phyloP scores from a whole-genome alignment of 1,140 invertebrate genomes.

The Babylonia areolata region DNA sequence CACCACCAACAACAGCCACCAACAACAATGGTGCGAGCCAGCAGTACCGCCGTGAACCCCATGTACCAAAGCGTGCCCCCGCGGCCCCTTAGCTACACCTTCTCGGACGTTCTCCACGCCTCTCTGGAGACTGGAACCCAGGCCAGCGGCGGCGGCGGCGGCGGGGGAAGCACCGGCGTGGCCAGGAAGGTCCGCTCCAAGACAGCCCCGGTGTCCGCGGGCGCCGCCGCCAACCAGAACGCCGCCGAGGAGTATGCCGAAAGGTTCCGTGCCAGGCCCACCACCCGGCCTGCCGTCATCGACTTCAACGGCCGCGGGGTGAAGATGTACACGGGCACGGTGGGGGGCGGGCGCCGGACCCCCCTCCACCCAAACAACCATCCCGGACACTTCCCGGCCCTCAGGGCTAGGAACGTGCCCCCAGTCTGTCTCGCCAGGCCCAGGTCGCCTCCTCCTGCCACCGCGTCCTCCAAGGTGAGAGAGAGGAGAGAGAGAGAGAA shows the following conservation, averaged over 20 bases:
- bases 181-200: slow-evolving; percentile 29
- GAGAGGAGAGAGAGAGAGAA: background rate
- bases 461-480: slow-evolving; percentile 4
- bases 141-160: background rate
- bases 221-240: slow-evolving; percentile 42
- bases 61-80: slow-evolving; percentile 60
- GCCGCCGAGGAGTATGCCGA: slow-evolving; percentile 53
- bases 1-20: background rate
- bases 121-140: slow-evolving; percentile 12
- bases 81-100: slow-evolving; percentile 50
- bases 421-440: background rate
- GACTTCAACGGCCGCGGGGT: slow-evolving; percentile 51
- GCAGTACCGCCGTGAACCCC: background rate
- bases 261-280: slow-evolving; percentile 52
- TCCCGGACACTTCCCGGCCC: background rate
- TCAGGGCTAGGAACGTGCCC: background rate
- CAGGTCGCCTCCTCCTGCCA: background rate
- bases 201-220: slow-evolving; percentile 46
- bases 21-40: background rate
- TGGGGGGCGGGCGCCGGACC: background rate
- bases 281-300: slow-evolving; percentile 56
- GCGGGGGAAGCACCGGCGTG: background rate
- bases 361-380: background rate
- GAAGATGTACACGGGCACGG: slow-evolving; percentile 14
- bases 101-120: slow-evolving; percentile 51